Evolutionary conservation across 2,113 vertebrate genomes (phyloP), one percentile per base, ranked within the genome.

Genomic region (Prinia subflava): DNA sequence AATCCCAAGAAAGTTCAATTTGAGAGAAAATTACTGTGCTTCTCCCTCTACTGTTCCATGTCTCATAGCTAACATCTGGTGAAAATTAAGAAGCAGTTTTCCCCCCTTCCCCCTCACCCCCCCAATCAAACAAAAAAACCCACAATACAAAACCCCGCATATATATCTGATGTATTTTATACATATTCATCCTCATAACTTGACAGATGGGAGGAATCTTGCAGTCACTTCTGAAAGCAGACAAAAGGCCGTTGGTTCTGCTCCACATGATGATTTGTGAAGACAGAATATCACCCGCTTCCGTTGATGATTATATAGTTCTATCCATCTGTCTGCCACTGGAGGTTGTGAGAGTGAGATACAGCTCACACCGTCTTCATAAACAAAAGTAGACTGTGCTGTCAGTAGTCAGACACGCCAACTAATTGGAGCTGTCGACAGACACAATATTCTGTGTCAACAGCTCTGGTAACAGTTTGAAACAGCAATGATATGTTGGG

Each of bases 371-470:
- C 97, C 93, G 33, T 98, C 97, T 98, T 97, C 95, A 97, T 98
- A 98, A 98, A 98, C 98, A 98, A 98, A 98, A 98, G 98, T 98
- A 97, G 97, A 98, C 98, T 97, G 96, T 96, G 98, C 98, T 98
- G 98, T 98, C 98, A 98, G 98, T 96, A 98, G 97, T 97, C 97
- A 98, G 98, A 98, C 98, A 98, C 92, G 96, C 97, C 98, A 98
- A 98, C 98, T 98, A 98, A 98, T 98, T 98, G 98, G 98, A 98
- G 98, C 98, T 98, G 98, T 98, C 98, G 97, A 98, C 98, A 98
- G 98, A 98, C 97, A 98, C 98, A 98, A 98, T 98, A 98, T 98
- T 98, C 98, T 98, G 96, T 98, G 98, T 98, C 98, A 98, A 98
- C 98, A 98, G 97, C 97, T 97, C 98, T 97, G 95, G 98, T 98